These are phyloP conservation scores for Tor tambroides DNA, from an alignment of 2,113 vertebrate genomes.

Conservation along the genomic window DNA sequence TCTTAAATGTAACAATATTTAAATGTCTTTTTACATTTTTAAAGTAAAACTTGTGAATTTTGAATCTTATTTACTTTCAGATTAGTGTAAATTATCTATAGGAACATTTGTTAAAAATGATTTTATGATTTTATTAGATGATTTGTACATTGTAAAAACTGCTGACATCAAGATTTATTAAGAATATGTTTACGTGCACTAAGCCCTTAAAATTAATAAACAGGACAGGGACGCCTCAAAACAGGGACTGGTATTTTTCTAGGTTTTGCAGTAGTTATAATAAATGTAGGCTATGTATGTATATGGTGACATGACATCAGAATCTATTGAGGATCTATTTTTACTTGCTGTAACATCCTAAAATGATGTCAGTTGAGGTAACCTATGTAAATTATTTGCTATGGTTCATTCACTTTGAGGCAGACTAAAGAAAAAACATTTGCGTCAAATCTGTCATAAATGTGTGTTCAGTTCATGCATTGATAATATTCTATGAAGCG, in stretches of 20 bases:
- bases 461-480: not conserved
- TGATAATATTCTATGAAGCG: not conserved
- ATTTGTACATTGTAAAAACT: not conserved
- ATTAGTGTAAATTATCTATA: not conserved
- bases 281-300: too few relatives aligned
- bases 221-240: too few relatives aligned
- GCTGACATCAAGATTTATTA: too few relatives aligned
- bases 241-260: too few relatives aligned
- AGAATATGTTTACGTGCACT: not conserved
- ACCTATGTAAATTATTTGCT: not conserved
- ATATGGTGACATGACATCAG: not conserved
- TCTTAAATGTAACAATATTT: not conserved
- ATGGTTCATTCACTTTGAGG: not conserved
- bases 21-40: not conserved
- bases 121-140: not conserved
- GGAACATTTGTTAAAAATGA: not conserved
- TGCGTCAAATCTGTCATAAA: not conserved
- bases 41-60: not conserved
- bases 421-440: not conserved
- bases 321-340: not conserved
- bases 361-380: not conserved
- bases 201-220: not conserved
- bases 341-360: not conserved
- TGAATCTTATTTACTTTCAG: not conserved
- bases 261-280: too few relatives aligned